A percentile compares a stretch with the other conserved stretches of the same genome.
phyloP scores from a whole-genome alignment of 2,797 vertebrate species.

The Triplophysa bombifrons region DNA sequence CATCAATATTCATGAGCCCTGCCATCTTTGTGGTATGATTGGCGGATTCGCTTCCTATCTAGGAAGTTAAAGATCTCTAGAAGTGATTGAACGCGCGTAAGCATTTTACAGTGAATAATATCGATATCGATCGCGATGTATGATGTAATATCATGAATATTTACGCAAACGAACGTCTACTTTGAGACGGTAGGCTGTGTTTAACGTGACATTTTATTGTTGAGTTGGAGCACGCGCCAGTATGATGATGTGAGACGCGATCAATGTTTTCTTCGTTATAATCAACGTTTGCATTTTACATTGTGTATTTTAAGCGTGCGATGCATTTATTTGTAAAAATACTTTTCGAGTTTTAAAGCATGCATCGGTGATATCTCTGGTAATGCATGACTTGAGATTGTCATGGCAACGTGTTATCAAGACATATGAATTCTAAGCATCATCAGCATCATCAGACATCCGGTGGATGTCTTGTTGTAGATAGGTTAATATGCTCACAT shows the following conservation, averaged over 20 bases:
- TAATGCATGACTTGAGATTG: constrained; percentile 8
- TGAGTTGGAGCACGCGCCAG: constrained; percentile 5
- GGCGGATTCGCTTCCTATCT: not conserved
- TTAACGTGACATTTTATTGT: constrained; percentile 24
- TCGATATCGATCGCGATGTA: not conserved
- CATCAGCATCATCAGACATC: not conserved
- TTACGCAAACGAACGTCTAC: constrained; percentile 16
- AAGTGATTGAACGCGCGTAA: constrained; percentile 8
- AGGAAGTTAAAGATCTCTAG: constrained; percentile 26
- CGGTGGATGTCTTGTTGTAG: too few relatives aligned
- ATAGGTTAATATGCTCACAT: too few relatives aligned
- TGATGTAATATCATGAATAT: constrained; percentile 10
- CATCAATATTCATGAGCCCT: constrained; percentile 21
- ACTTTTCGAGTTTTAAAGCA: not conserved
- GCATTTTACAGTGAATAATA: not conserved
- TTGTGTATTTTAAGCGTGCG: too few relatives aligned
- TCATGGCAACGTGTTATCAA: constrained; percentile 32
- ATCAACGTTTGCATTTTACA: not conserved
- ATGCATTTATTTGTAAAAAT: not conserved
- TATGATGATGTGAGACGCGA: not conserved
- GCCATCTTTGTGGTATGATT: constrained; percentile 1
- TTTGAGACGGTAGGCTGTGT: constrained; percentile 40
- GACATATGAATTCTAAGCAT: constrained; percentile 3
- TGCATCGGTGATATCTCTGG: not conserved
- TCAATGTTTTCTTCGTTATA: not conserved